Evolutionary conservation across 2,888 invertebrate genomes (phyloP).

Genomic region (Apotomis turbidana): DNA sequence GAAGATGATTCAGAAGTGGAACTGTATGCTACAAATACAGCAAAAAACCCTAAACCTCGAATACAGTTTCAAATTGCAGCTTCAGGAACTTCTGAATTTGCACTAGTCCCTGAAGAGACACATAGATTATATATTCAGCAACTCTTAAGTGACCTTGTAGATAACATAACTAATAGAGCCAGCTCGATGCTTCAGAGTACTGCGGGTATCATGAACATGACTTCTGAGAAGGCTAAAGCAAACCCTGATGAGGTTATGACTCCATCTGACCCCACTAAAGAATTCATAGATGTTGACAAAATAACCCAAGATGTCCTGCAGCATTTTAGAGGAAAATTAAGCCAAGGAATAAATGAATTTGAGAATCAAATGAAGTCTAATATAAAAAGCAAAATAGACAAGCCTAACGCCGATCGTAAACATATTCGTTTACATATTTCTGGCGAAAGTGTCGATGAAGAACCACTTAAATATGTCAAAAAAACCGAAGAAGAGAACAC

Average conservation of each 20-base stretch:
- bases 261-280: not conserved
- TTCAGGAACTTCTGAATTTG: slow-evolving; percentile 49
- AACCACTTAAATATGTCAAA: not conserved
- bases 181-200: not conserved
- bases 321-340: slow-evolving; percentile 2
- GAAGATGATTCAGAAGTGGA: slow-evolving; percentile 27
- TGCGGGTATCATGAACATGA: not conserved
- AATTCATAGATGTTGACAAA: not conserved
- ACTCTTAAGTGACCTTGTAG: not conserved
- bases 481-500: not conserved
- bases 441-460: not conserved
- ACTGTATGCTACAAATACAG: slow-evolving; percentile 11
- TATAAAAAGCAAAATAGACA: not conserved
- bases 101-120: slow-evolving; percentile 58
- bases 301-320: not conserved
- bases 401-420: not conserved
- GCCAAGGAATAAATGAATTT: not conserved
- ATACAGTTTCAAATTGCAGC: not conserved
- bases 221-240: not conserved
- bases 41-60: not conserved
- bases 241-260: not conserved
- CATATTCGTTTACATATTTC: too few relatives aligned
- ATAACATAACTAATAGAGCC: not conserved
- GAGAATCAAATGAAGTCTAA: not conserved
- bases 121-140: slow-evolving; percentile 47